phyloP scores from a whole-genome alignment of 1,140 invertebrate species.

The Pseudomyrmex pallidus region DNA sequence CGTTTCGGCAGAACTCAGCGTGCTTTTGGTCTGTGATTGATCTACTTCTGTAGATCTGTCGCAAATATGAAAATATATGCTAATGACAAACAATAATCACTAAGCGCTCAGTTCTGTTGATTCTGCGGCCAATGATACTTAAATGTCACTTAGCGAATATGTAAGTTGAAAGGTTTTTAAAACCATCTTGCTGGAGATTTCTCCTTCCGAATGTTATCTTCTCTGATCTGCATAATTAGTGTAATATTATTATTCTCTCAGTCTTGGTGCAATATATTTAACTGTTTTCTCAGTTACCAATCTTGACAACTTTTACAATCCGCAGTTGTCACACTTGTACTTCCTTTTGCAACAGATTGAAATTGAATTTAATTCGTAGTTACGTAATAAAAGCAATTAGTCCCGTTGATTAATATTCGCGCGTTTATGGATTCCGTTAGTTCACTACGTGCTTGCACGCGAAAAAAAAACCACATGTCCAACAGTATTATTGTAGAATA shows the following conservation, averaged over 20 bases:
- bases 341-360: no score
- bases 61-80: no score
- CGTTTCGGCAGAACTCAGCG: no score
- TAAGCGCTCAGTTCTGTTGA: no score
- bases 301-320: neutral
- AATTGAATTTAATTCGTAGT: slow-evolving; percentile 10
- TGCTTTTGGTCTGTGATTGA: no score
- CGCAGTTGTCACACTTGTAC: neutral
- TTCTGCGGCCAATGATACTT: slow-evolving; percentile 21
- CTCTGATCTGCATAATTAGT: neutral
- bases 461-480: slow-evolving; percentile 1
- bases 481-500: slow-evolving; percentile 53
- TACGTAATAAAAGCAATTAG: neutral
- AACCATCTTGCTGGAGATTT: slow-evolving; percentile 13
- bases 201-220: neutral
- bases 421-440: neutral
- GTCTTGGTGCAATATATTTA: neutral
- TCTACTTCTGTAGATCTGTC: no score
- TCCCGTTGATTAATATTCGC: neutral
- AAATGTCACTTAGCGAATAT: slow-evolving; percentile 35
- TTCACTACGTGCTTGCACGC: neutral
- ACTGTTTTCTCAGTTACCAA: neutral
- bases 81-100: no score
- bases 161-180: neutral
- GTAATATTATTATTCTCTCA: neutral